Evolutionary conservation across 2,888 invertebrate genomes (phyloP).

Genomic region (Mimachlamys varia): DNA sequence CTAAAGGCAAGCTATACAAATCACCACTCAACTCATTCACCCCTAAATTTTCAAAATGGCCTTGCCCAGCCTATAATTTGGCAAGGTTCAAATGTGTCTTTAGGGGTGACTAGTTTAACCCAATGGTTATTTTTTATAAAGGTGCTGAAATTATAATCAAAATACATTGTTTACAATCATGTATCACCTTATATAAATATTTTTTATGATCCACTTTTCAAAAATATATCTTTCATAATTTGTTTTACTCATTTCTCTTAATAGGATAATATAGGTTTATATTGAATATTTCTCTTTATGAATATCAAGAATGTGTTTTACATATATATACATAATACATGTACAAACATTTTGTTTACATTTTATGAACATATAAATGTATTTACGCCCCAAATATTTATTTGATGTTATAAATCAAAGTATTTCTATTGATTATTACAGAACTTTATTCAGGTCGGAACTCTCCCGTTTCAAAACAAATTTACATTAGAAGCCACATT

Average conservation of each 20-base stretch:
- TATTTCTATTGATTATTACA: no score
- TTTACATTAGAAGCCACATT: no score
- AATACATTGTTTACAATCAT: background rate
- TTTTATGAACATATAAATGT: no score
- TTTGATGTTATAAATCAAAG: no score
- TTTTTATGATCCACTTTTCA: background rate
- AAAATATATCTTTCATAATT: background rate
- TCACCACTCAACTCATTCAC: background rate
- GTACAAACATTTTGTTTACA: no score
- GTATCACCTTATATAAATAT: background rate
- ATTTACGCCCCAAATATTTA: no score
- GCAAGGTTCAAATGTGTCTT: no score
- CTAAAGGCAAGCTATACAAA: conserved; percentile 5
- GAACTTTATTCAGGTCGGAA: no score
- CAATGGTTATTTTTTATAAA: background rate
- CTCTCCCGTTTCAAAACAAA: no score
- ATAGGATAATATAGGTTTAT: background rate
- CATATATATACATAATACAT: no score
- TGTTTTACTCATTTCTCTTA: background rate
- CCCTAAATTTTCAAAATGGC: background rate
- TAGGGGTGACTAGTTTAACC: background rate
- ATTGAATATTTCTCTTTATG: background rate
- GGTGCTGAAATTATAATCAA: background rate
- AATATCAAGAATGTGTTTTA: no score
- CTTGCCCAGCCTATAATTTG: no score